phyloP scores from a whole-genome alignment of 2,888 invertebrate species.

The Acrocera orbiculus region DNA sequence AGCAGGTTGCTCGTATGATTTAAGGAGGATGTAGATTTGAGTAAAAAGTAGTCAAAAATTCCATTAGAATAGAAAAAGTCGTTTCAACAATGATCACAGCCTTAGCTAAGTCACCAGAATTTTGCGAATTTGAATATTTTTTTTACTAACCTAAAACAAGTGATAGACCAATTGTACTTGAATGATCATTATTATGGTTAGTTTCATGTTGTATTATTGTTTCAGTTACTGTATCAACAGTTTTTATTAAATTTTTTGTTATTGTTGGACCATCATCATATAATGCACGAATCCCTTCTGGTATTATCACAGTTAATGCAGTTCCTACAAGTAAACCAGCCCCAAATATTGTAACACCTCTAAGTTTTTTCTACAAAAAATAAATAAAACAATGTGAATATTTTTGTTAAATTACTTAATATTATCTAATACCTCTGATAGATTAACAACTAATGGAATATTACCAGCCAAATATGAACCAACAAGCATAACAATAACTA shows the following conservation, averaged over 20 bases:
- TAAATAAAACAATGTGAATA: no score
- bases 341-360: conserved; percentile 85
- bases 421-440: conserved; percentile 98
- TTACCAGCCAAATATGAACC: conserved; percentile 92
- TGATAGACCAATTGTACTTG: conserved; percentile 62
- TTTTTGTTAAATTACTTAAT: no score
- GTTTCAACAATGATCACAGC: no score
- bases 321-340: conserved; percentile 96
- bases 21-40: no score
- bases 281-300: conserved; percentile 87
- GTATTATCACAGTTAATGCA: conserved; percentile 93
- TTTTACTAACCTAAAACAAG: conserved; percentile 68
- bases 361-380: conserved; percentile 73
- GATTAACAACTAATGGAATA: conserved; percentile 80
- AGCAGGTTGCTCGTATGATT: no score
- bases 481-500: conserved; percentile 84
- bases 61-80: no score
- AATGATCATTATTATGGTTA: conserved; percentile 18
- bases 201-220: neutral
- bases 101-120: no score
- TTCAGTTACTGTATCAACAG: neutral
- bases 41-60: no score
- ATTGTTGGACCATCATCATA: conserved; percentile 31
- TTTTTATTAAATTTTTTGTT: neutral
- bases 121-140: no score